Evolutionary conservation across 2,113 vertebrate genomes (phyloP).

Genomic region (Callipepla squamata): DNA sequence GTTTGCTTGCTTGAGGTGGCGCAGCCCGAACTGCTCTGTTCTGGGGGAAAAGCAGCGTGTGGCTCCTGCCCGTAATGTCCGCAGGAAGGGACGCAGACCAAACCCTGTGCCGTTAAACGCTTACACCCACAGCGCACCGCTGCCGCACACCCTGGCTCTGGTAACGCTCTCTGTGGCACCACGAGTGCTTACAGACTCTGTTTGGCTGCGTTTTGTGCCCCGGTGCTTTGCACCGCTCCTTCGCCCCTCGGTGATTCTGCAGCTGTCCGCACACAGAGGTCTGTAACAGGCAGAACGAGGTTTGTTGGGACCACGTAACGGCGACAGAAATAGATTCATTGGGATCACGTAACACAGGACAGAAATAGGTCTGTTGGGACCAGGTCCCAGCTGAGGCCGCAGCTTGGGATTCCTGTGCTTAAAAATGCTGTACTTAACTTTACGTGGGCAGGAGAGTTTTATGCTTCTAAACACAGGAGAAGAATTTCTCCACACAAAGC

Average conservation of each 20-base stretch:
- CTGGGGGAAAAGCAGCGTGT: background rate
- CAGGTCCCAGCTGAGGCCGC: background rate
- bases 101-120: background rate
- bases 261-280: background rate
- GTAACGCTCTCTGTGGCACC: background rate
- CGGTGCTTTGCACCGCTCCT: background rate
- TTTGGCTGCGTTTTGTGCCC: background rate
- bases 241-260: background rate
- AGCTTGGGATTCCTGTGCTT: background rate
- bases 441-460: background rate
- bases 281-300: rapidly evolving
- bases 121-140: background rate
- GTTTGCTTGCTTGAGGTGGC: rapidly evolving
- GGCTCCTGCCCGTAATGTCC: background rate
- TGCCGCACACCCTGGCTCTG: background rate
- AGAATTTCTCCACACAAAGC: background rate
- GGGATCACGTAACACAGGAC: background rate
- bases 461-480: rapidly evolving
- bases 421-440: background rate
- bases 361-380: background rate
- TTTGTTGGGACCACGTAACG: too few species aligned
- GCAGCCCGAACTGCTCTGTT: rapidly evolving
- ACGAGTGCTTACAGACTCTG: background rate
- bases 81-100: background rate
- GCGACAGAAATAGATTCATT: background rate